Conservation (phyloP, 2,888 invertebrate genomes). For the Lycaena phlaeas region DNA sequence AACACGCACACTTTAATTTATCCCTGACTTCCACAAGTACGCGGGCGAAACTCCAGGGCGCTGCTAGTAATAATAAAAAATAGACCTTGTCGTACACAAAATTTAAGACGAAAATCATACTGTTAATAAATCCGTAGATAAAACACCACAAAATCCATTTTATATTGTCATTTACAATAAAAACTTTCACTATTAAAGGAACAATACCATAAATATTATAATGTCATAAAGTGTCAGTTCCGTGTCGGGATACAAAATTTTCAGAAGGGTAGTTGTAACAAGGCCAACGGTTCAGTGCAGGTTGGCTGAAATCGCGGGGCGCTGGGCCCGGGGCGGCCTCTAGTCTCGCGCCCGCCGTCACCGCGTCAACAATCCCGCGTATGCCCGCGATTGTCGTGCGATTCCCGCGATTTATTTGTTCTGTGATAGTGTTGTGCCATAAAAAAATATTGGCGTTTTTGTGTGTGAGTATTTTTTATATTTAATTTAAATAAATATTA, state of each 20-base stretch:
- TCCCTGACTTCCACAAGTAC: no score
- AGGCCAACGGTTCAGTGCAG: conserved; percentile 9
- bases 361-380: conserved; percentile 9
- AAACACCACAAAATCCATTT: no score
- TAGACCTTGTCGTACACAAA: no score
- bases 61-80: no score
- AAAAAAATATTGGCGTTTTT: background rate
- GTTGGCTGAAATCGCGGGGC: conserved; percentile 16
- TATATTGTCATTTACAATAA: no score
- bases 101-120: no score
- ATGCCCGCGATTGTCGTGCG: background rate
- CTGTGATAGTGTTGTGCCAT: conserved; percentile 1
- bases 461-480: background rate
- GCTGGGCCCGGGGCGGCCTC: conserved; percentile 20
- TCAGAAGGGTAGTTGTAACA: conserved; percentile 6
- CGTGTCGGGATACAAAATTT: background rate
- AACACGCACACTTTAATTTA: no score
- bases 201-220: background rate
- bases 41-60: no score
- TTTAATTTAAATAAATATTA: no score
- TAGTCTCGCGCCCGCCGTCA: conserved; percentile 19
- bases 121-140: no score
- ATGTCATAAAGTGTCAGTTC: conserved; percentile 2
- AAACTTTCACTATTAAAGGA: background rate
- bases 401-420: conserved; percentile 3